Base-by-base conservation (phyloP, 2,113 vertebrate genomes). In the Tonatia bakeri region DNA sequence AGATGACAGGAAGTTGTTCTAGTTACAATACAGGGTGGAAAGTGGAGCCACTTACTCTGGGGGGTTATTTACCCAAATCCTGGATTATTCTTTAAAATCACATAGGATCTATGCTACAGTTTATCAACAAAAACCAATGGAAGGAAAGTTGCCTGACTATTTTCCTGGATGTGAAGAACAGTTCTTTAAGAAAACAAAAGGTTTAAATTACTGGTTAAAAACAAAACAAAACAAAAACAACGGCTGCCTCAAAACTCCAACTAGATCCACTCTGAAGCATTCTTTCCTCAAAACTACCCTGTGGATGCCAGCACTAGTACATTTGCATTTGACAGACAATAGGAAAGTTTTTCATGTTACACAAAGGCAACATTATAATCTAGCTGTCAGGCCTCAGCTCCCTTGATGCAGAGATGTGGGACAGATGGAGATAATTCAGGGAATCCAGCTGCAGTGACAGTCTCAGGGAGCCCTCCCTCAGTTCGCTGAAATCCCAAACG, bases 321-420 rank as follows among this genome's bases (percentile, higher is more conserved):
- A 97, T 97, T 95, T 95, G 56, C 56, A 38, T 97, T 81, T 69
- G 83, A 45, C 26, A 52, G 52, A 90, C 16, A 94, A 95, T 26
- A 94, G 72, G 47, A 82, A 96, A 76, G 22, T 73, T 9, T 89
- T 0, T 65, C 52, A 61, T 67, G 75, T 1, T 7, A 90, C 92
- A 79, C 93, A 98, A 98, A 97, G 92, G 94, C 88, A 86, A 87
- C 96, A 90, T 97, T 97, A 96, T 96, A 91, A 95, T 92, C 73
- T 90, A 52, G 56, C 91, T 84, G 90, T 86, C 90, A 95, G 87
- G 77, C 11, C 45, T 76, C 73, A 22, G 56, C 11, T 65, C 47
- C 94, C 12, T 1, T 65, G 64, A 90, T 92, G 75, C 28, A 2
- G 33, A 95, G 31, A 38, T 96, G 65, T 96, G 87, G 84, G 95